Evolutionary conservation across 1,140 invertebrate species (phyloP), one percentile per base, ranked within the genome.

Genomic region (Drosophila erecta): DNA sequence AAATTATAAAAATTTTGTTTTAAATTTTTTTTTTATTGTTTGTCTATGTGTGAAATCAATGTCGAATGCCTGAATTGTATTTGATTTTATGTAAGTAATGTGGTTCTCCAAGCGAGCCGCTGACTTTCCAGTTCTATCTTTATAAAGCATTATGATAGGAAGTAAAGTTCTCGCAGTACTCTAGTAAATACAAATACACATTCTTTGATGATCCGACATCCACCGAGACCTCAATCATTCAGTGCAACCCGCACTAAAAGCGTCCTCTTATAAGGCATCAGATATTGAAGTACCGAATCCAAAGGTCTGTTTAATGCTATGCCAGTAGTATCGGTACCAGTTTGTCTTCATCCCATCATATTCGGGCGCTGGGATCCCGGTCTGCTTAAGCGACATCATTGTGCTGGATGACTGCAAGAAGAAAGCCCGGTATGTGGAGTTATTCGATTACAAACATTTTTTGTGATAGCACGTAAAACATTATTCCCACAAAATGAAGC

Each of bases 321-420:
- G 95, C 95, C 97, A 99, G 91, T 98, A 99, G 93, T 98, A 98
- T 53, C 96, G 94, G 65, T 96, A 94, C 98, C 98, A 99, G 83
- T 98, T 98, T 69, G 96, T 94, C 86, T 94, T 95, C 14, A 97
- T 99, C 46, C 95, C 94, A 24, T 97, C 96, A 57, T 95, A 94
- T 85, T 98, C 97, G 20, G 94, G 94, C 38, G 94, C 83, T 5
- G 97, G 97, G 47, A 99, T 95, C 35, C 96, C 95, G 2, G 94
- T 95, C 93, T 99, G 98, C 47, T 93, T 95, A 30, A 99, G 86
- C 54, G 92, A 95, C 38, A 99, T 94, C 90, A 96, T 93, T 0
- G 98, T 99, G 80, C 96, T 95, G 90, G 98, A 97, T 46, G 94
- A 94, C 93, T 95, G 92, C 92, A 77, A 59, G 4, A 20, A 83